Base-by-base conservation (phyloP, 2,888 invertebrate species). In the Rutpela maculata region DNA sequence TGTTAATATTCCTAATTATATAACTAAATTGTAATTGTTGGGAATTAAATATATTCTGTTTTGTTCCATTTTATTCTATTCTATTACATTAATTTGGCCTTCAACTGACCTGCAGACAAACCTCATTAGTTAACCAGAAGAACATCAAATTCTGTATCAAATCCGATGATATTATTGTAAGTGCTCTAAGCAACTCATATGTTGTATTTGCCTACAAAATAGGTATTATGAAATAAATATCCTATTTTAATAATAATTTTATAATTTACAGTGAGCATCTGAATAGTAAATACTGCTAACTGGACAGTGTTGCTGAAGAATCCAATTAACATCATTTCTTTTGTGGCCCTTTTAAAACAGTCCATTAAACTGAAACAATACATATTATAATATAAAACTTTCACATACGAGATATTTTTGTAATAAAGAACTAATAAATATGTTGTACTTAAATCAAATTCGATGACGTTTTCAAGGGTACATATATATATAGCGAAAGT, bases 261-360 rank as follows among this genome's bases (percentile, higher is more conserved):
- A n/a, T 50, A 50, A 50, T 50, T 50, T 50, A 50, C 50, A 0
- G 50, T 50, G 4, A 59, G 11, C 12, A 59, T 11, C 3, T 59
- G 59, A 15, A 59, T 22, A 0, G 22, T 19, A 22, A 59, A 59
- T 12, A 1, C 22, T 59, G 22, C 5, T 12, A 59, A 10, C 59
- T 59, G 19, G 4, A 59, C 2, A 59, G 11, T 19, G 19, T 19
- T 59, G 12, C 19, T 19, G 11, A 59, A 59, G 59, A 19, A 59
- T 19, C 19, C 19, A 5, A 59, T 12, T 59, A 59, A 59, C 59
- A 59, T 22, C 59, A 59, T 59, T 59, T 59, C 59, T 22, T 59
- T 59, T 11, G 59, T 59, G 22, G 59, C 59, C 1, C 19, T 59
- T 10, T 59, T 1, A 59, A 59, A 9, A 22, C 18, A 18, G 1